Percentiles rank a stretch among this genome's conserved stretches.
Evolutionary conservation across 2,113 vertebrate genomes (phyloP).

Genomic region (Sphyrna mokarran): DNA sequence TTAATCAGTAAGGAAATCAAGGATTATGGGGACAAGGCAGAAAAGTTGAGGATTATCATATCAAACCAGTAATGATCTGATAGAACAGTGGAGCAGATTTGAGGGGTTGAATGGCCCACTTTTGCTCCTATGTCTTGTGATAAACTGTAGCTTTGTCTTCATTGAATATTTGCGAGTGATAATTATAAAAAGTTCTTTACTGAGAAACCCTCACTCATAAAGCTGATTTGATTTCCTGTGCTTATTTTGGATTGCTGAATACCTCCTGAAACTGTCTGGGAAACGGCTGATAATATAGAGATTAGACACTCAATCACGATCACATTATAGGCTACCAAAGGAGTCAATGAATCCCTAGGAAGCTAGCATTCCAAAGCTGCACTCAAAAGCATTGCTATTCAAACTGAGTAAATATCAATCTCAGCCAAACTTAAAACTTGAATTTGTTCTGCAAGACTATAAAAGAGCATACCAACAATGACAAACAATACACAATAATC

Average conservation of each 20-base stretch:
- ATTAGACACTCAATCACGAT: background rate
- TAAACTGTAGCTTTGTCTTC: background rate
- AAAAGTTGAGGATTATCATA: too few species aligned
- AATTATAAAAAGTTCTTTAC: background rate
- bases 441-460: background rate
- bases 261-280: background rate
- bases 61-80: too few species aligned
- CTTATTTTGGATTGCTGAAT: background rate
- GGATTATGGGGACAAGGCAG: too few species aligned
- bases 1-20: too few species aligned
- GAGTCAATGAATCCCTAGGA: background rate
- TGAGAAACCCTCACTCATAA: background rate
- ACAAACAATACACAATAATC: background rate
- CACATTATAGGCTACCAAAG: background rate
- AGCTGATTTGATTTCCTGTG: background rate
- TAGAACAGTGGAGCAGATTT: too few species aligned
- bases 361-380: background rate
- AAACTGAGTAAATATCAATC: background rate
- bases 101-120: too few species aligned
- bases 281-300: background rate
- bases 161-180: background rate
- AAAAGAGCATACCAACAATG: background rate
- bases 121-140: too few species aligned
- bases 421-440: background rate
- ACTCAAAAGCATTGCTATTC: background rate